Percentiles rank a stretch among this genome's conserved stretches.
These are phyloP conservation scores for Cyprinus carpio DNA, from an alignment of 2,113 vertebrate genomes.

Conservation along the genomic window DNA sequence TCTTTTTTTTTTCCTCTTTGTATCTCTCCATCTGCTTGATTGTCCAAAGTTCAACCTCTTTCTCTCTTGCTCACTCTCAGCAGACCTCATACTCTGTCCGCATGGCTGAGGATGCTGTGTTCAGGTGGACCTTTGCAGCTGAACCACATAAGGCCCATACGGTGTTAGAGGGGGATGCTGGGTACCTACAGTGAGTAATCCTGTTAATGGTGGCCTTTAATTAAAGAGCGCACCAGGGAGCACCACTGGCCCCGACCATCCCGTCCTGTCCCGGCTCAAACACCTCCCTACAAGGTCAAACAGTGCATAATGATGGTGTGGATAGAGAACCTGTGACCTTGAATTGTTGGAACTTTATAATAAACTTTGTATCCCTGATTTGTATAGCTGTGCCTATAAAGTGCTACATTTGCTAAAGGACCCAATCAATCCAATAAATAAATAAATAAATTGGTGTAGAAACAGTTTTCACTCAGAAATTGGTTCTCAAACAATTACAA, in stretches of 20 bases:
- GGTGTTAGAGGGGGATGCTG: constrained; percentile 41
- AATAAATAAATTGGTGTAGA: no score
- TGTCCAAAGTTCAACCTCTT: constrained; percentile 46
- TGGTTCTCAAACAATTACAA: no score
- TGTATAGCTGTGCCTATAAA: no score
- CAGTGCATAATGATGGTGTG: not conserved
- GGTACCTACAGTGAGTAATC: constrained; percentile 43
- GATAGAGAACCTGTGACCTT: constrained; percentile 6
- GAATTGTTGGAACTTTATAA: constrained; percentile 17
- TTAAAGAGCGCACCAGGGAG: constrained; percentile 42
- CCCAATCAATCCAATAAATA: no score
- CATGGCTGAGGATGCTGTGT: constrained; percentile 36
- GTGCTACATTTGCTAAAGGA: no score
- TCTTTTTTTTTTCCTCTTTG: constrained; percentile 17
- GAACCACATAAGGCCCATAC: constrained; percentile 38
- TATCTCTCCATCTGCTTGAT: constrained; percentile 38
- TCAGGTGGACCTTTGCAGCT: constrained; percentile 36
- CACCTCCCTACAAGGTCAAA: constrained; percentile 27
- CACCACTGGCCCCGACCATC: not conserved
- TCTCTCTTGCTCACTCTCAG: not conserved
- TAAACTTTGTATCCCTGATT: not conserved
- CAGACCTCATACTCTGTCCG: constrained; percentile 11
- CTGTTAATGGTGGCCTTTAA: constrained; percentile 45
- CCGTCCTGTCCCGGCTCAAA: not conserved
- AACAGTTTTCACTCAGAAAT: no score